Base-by-base conservation (phyloP, 2,797 vertebrate genomes). In the Sternarchorhynchus goeldii region DNA sequence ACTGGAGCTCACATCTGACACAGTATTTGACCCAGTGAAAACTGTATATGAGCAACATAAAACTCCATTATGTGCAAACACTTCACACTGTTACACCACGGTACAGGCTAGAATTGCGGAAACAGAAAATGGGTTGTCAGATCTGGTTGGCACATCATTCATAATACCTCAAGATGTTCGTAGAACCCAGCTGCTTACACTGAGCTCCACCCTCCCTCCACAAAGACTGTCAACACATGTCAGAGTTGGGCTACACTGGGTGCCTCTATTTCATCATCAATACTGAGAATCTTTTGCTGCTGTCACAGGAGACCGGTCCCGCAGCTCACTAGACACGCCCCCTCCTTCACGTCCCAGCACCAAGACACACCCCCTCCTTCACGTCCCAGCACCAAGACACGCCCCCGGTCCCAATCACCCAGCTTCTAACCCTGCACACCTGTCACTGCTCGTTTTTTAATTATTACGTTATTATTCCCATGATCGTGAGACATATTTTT, bases 41-140 rank as follows among this genome's bases (percentile, higher is more conserved):
- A 21, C 36, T 25, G 65, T 39, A 66, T 41, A 39, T 66, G 34
- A 65, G 20, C 63, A 20, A 20, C 63, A 66, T 36, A 41, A 20
- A 66, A 66, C 18, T 36, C 64, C 36, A 21, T 66, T 41, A 66
- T 66, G 34, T 41, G 64, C 36, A 66, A 66, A 66, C 64, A 20
- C 64, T 20, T 39, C n/a, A 36, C 36, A 21, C 64, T 41, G n/a
- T 39, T 39, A 65, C 34, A 39, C 18, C 25, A 65, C 39, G 39
- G 16, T 3, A 12, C 20, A 45, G 12, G 17, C n/a, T 20, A 17
- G 17, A 67, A 39, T 67, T 16, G 21, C 65, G 50, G 25, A 45
- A 67, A 7, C 39, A 25, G 65, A 67, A 67, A 67, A 45, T 25
- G 12, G 39, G 20, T 5, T 67, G 39, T 67, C 20, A 45, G 31